Percentiles rank a stretch among this genome's conserved stretches.
phyloP scores from a whole-genome alignment of 2,797 vertebrate genomes.

The Harpagifer antarcticus region DNA sequence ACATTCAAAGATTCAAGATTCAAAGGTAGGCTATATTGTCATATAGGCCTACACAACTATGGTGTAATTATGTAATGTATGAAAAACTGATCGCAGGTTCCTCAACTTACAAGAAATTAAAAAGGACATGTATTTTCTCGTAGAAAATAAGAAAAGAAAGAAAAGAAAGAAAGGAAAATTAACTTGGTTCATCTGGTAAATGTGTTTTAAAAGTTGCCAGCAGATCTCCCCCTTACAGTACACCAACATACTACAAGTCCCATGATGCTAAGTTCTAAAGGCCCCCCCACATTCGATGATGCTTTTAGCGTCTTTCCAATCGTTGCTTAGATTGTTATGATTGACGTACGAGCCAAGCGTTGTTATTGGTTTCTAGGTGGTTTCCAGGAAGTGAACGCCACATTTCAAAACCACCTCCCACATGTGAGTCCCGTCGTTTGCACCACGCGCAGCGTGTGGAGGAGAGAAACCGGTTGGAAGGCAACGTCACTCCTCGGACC shows the following conservation, averaged over 20 bases:
- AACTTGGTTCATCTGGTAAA: neutral
- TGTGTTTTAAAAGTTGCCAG: neutral
- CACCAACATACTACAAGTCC: slow-evolving; percentile 50
- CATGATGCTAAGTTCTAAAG: slow-evolving; percentile 6
- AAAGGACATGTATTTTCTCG: no score
- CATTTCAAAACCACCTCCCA: slow-evolving; percentile 77
- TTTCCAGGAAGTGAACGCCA: slow-evolving; percentile 86
- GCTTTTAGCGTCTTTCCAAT: slow-evolving; percentile 61
- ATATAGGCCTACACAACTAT: no score
- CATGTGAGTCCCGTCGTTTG: slow-evolving; percentile 81
- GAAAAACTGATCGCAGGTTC: no score
- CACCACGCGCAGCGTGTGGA: slow-evolving; percentile 84
- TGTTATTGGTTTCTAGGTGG: slow-evolving; percentile 75
- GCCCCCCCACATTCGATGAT: slow-evolving; percentile 78
- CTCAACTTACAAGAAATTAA: no score
- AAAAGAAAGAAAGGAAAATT: neutral
- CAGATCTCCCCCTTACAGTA: slow-evolving; percentile 18
- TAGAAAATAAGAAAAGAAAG: neutral
- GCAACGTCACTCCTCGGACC: slow-evolving; percentile 83
- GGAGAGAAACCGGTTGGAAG: slow-evolving; percentile 81
- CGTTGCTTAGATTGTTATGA: slow-evolving; percentile 22
- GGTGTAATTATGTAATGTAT: no score
- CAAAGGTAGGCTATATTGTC: no score
- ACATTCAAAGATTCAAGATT: no score
- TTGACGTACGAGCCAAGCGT: slow-evolving; percentile 33